A percentile compares a stretch with the other conserved stretches of the same genome.
These are phyloP conservation scores for Lutraria rhynchaena DNA, from an alignment of 1,140 invertebrate species.

Conservation along the genomic window DNA sequence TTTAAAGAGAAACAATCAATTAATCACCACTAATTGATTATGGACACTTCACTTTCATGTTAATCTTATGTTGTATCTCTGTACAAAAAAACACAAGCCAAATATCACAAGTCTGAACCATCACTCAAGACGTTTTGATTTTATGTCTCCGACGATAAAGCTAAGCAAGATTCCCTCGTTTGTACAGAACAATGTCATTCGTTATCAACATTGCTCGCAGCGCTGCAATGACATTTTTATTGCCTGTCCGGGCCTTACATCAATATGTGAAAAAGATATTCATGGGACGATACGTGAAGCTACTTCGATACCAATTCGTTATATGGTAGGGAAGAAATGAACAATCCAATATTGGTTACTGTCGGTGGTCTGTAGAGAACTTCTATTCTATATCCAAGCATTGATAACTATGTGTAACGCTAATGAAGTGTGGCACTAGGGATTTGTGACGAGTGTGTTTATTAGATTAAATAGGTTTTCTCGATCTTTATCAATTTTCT, in stretches of 20 bases:
- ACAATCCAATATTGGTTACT: slow-evolving; percentile 44
- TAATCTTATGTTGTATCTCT: too few relatives aligned
- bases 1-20: too few relatives aligned
- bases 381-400: slow-evolving; percentile 8
- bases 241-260: neutral
- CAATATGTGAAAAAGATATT: neutral
- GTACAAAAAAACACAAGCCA: neutral
- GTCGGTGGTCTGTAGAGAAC: neutral
- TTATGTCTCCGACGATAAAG: too few relatives aligned
- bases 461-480: slow-evolving; percentile 59
- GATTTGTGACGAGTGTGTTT: slow-evolving; percentile 49
- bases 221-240: neutral
- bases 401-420: slow-evolving; percentile 32
- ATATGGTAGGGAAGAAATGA: neutral
- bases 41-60: too few relatives aligned
- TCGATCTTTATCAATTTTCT: slow-evolving; percentile 58
- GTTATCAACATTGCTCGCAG: neutral
- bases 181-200: neutral
- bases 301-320: slow-evolving; percentile 41
- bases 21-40: too few relatives aligned
- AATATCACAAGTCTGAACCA: neutral
- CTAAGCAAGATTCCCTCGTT: neutral
- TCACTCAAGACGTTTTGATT: too few relatives aligned
- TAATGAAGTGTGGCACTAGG: slow-evolving; percentile 52
- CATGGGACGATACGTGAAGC: neutral